Conservation (phyloP, 2,797 vertebrate genomes). For the Bradypodion pumilum region DNA sequence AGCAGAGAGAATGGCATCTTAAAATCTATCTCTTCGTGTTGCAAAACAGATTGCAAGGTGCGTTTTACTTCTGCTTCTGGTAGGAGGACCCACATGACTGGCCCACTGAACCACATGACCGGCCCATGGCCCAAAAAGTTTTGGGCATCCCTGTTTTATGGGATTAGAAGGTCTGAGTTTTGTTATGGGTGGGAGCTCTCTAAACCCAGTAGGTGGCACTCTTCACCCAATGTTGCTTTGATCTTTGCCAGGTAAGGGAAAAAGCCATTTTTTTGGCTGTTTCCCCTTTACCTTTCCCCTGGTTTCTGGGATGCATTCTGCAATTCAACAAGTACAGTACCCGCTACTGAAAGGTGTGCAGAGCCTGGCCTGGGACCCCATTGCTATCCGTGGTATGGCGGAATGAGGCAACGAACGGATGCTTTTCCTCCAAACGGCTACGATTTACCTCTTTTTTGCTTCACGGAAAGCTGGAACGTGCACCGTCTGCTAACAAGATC, state of each 20-base stretch:
- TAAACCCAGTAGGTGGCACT: conserved; percentile 73
- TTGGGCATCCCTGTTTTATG: no score
- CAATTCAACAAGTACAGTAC: conserved; percentile 24
- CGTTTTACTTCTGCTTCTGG: no score
- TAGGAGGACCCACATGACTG: no score
- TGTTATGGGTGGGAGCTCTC: no score
- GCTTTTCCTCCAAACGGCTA: conserved; percentile 33
- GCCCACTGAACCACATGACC: no score
- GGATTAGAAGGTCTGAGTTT: no score
- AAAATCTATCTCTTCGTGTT: no score
- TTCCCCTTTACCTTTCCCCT: conserved; percentile 28
- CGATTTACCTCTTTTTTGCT: conserved; percentile 22
- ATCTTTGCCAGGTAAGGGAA: neutral
- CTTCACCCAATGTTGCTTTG: conserved; percentile 44
- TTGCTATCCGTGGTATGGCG: conserved; percentile 3
- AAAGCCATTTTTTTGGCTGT: conserved; percentile 22
- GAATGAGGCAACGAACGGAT: conserved; percentile 36
- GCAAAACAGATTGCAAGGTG: no score
- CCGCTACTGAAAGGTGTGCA: neutral
- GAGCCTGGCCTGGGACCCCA: conserved; percentile 32
- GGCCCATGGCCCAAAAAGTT: no score
- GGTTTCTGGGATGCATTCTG: conserved; percentile 17
- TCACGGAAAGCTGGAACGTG: conserved; percentile 21
- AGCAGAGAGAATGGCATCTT: no score
- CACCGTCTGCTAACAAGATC: conserved; percentile 17